Conservation (phyloP, 2,797 vertebrate species). For the Cirrhinus molitorella region DNA sequence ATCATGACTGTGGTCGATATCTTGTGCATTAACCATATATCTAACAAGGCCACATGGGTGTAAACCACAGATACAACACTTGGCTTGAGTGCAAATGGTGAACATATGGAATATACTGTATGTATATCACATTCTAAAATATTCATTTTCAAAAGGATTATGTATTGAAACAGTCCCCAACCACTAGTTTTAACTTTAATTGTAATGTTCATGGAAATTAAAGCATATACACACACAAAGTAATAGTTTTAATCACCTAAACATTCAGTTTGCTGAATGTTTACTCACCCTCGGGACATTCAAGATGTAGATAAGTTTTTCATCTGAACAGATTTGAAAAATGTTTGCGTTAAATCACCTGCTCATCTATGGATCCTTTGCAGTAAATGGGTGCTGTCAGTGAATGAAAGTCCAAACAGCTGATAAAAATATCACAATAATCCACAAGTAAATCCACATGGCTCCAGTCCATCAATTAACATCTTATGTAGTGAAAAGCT, state of each 20-base stretch:
- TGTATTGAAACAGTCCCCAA: not conserved
- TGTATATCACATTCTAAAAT: not conserved
- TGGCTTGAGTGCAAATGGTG: not conserved
- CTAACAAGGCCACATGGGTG: conserved; percentile 30
- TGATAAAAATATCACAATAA: too few species aligned
- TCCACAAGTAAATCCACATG: too few species aligned
- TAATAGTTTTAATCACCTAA: not conserved
- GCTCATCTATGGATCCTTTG: too few species aligned
- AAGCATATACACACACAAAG: not conserved
- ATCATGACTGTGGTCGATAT: conserved; percentile 34
- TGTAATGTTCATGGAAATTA: not conserved
- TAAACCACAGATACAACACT: not conserved
- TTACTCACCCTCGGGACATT: not conserved
- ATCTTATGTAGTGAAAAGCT: not conserved
- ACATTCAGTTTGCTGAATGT: not conserved
- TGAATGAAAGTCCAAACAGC: too few species aligned
- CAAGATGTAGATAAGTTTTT: too few species aligned
- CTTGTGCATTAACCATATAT: conserved; percentile 40
- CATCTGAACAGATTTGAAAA: not conserved
- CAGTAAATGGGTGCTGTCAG: too few species aligned
- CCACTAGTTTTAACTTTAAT: not conserved
- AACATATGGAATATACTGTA: not conserved
- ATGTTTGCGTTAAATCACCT: too few species aligned
- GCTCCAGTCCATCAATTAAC: too few species aligned
- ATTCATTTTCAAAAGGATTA: not conserved